Base-by-base conservation (phyloP, 1,140 invertebrate genomes). In the Acyrthosiphon pisum region DNA sequence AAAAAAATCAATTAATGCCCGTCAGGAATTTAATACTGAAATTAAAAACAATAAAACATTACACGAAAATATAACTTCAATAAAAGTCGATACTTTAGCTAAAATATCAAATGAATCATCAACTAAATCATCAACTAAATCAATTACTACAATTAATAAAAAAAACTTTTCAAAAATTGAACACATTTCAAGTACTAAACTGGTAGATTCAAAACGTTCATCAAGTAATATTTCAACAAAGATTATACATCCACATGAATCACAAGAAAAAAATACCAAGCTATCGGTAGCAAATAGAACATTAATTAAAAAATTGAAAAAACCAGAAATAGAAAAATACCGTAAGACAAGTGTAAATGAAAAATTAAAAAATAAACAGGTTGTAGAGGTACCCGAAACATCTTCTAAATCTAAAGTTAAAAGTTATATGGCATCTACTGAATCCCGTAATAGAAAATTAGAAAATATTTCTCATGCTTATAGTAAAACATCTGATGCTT, bases 371-470 rank as follows among this genome's bases (percentile, higher is more conserved):
- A 68, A 60, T 20, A 68, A 30, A 14, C 37, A 68, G 44, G 37
- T 44, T n/a, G 0, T 22, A 1, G 37, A 90, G 9, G 0, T n/a
- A 90, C 41, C 53, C 18, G 56, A 68, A 68, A 30, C 14, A 30
- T 8, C 14, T 44, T 18, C 56, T 0, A 90, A n/a, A n/a, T 41
- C 89, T 30, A 90, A 68, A 68, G 0, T 90, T 20, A 90, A 93
- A 84, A 91, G 81, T 83, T 84, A 93, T 91, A 90, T 89, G 93
- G 26, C 22, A 9, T 56, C 87, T 68, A 90, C 89, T 37, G 53
- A 94, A 93, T 94, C 86, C 30, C 37, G 90, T 41, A 56, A 93
- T 44, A 50, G 83, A 76, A 91, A 91, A 89, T 1, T 56, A 22
- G 44, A 92, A 37, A 86, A 89, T 30, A 91, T 22, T 86, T 22